Percentiles rank a stretch among this genome's conserved stretches.
Evolutionary conservation across 2,113 vertebrate genomes (phyloP).

Genomic region (Coregonus clupeaformis): DNA sequence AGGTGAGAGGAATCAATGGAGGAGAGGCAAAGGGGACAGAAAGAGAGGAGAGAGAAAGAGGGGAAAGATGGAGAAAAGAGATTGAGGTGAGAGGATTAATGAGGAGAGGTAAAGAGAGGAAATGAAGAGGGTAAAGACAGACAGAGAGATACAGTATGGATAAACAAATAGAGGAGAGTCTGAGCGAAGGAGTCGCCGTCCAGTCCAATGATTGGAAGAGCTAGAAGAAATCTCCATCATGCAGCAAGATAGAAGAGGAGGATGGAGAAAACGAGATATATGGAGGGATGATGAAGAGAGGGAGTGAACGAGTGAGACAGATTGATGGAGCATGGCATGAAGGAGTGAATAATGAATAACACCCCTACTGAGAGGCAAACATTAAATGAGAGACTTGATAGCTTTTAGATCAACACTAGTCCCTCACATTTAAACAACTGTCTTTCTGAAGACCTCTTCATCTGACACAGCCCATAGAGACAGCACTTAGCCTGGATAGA

Average conservation of each 20-base stretch:
- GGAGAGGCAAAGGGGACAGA: neutral
- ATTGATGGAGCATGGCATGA: neutral
- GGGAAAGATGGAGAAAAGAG: neutral
- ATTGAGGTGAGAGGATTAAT: neutral
- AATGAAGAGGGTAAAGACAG: no score
- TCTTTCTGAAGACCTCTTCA: neutral
- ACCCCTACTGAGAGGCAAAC: neutral
- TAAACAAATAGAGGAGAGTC: neutral
- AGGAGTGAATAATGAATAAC: neutral
- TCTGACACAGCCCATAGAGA: neutral
- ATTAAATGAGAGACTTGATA: neutral
- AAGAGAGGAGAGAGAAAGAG: neutral
- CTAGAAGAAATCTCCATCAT: neutral
- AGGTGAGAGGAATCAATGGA: conserved; percentile 18
- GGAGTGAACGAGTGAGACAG: neutral
- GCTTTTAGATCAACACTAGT: neutral
- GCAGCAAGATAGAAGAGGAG: neutral
- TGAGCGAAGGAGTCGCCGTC: neutral
- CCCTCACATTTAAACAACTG: neutral
- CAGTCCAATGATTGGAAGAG: neutral
- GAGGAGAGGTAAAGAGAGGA: neutral
- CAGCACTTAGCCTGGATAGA: no score
- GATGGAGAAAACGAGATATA: neutral
- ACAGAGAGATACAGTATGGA: neutral
- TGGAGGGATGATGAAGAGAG: neutral